Evolutionary conservation across 2,113 vertebrate species (phyloP).

Genomic region (Megaleporinus macrocephalus): DNA sequence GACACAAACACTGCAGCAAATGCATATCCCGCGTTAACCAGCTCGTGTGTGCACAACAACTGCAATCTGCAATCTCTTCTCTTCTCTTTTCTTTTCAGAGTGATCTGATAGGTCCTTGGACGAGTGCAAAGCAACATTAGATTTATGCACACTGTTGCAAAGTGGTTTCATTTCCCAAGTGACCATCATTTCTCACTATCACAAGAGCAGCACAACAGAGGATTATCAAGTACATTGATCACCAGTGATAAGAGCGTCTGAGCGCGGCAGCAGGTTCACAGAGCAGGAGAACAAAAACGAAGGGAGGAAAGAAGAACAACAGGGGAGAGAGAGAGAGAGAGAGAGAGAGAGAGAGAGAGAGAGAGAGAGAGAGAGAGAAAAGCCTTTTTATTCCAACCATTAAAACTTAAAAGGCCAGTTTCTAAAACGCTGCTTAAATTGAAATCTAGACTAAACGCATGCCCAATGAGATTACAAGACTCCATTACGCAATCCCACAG

Average conservation of each 20-base stretch:
- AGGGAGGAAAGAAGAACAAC: not conserved
- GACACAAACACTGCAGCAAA: not conserved
- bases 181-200: not conserved
- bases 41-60: too few species aligned
- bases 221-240: not conserved
- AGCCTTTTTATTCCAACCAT: too few species aligned
- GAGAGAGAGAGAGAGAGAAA: conserved; percentile 6
- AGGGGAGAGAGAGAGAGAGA: not conserved
- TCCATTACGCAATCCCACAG: too few species aligned
- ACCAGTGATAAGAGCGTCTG: not conserved
- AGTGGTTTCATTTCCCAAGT: not conserved
- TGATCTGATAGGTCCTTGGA: not conserved
- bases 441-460: too few species aligned
- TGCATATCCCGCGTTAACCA: not conserved
- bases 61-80: too few species aligned
- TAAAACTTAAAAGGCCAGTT: too few species aligned
- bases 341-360: conserved; percentile 10
- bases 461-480: too few species aligned
- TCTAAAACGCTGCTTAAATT: too few species aligned
- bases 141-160: not conserved
- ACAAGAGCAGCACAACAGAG: not conserved
- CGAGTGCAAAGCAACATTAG: not conserved
- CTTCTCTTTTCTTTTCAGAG: not conserved
- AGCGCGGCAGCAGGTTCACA: too few species aligned
- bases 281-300: not conserved